These are phyloP conservation scores for Dunckerocampus dactyliophorus DNA, from an alignment of 2,113 vertebrate genomes.

Conservation along the genomic window DNA sequence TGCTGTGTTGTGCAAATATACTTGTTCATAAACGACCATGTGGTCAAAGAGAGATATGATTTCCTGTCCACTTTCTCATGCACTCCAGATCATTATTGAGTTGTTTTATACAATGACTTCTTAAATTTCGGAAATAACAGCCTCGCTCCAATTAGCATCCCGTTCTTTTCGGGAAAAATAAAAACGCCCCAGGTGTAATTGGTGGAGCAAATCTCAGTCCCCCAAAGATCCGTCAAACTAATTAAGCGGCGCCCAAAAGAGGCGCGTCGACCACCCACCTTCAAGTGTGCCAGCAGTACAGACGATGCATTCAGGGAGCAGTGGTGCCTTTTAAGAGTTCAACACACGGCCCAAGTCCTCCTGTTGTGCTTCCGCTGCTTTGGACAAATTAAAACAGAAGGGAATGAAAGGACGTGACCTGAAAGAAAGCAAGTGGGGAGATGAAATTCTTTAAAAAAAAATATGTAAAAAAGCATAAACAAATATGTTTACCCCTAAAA, in stretches of 20 bases:
- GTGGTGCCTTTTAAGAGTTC: slow-evolving; percentile 25
- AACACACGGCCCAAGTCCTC: slow-evolving; percentile 14
- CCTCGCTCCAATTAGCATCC: no score
- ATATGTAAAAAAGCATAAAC: not conserved
- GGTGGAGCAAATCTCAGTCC: no score
- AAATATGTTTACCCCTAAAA: not conserved
- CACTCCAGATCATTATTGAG: no score
- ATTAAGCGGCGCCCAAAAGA: slow-evolving; percentile 19
- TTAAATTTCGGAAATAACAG: no score
- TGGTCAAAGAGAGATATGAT: no score
- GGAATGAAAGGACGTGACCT: slow-evolving; percentile 19
- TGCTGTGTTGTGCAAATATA: no score
- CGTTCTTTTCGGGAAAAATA: no score
- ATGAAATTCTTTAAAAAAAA: no score
- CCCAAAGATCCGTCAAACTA: not conserved
- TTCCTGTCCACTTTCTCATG: no score
- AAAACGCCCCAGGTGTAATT: no score
- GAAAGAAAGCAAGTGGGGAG: slow-evolving; percentile 7
- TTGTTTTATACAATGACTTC: no score
- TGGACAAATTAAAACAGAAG: slow-evolving; percentile 16
- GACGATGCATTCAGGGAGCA: not conserved
- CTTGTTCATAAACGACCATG: no score
- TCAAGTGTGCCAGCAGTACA: not conserved
- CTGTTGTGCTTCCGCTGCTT: not conserved
- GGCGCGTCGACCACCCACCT: not conserved